Evolutionary conservation across 2,113 vertebrate species (phyloP).

Genomic region (Ondatra zibethicus): DNA sequence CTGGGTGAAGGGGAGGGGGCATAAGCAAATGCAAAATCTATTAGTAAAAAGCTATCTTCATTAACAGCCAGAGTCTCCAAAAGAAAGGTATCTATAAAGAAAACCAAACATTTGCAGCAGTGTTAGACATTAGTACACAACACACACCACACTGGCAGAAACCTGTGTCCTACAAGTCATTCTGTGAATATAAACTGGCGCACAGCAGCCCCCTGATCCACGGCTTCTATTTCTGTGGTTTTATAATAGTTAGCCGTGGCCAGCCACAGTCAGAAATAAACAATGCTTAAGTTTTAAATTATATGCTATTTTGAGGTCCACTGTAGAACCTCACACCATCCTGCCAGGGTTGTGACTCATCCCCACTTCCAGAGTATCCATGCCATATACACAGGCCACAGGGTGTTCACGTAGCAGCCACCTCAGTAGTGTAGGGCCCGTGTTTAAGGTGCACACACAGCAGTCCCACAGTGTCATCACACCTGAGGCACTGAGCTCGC

Average conservation of each 20-base stretch:
- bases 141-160: background rate
- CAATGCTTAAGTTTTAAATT: background rate
- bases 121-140: slow-evolving; percentile 21
- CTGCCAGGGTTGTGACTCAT: background rate
- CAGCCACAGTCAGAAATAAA: background rate
- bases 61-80: slow-evolving; percentile 32
- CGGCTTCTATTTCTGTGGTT: background rate
- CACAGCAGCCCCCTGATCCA: background rate
- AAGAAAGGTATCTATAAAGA: background rate
- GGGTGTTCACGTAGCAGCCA: too few species aligned
- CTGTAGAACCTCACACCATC: background rate
- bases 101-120: background rate
- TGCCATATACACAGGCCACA: background rate
- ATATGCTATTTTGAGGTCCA: background rate
- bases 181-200: background rate
- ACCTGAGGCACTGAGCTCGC: background rate
- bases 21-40: background rate
- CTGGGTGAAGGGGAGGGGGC: background rate
- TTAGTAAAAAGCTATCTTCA: background rate
- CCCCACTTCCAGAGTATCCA: too few species aligned
- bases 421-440: background rate
- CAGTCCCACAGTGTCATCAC: background rate
- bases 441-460: background rate
- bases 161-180: background rate
- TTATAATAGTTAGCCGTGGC: background rate